Evolutionary conservation across 1,140 invertebrate species (phyloP), one percentile per base, ranked within the genome.

Genomic region (Nasonia vitripennis): DNA sequence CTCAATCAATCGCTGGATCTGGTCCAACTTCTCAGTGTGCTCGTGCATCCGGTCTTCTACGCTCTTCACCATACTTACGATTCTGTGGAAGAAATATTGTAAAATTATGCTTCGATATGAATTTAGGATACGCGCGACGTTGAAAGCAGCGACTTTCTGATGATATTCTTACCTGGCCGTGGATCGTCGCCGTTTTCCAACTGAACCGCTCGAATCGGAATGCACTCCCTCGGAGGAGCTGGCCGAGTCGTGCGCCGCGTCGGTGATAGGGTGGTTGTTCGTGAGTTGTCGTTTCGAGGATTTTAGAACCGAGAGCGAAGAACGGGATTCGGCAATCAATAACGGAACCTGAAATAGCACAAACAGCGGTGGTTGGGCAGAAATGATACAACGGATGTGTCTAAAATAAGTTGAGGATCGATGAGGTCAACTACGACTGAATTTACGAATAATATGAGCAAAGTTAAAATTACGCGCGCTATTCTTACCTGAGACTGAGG

Each of bases 141-240:
- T 55, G 12, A 55, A 14, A 55, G 48, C 14, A 17, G 11, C 27
- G 31, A 77, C 48, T 45, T 51, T 78, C 0, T 78, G 31, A 51
- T 51, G 51, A 41, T 87, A 55, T 79, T 68, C 48, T 88, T 87
- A 93, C 92, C 91, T 91, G 73, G 90, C 87, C 0, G 88, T 81
- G 55, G 91, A 90, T 84, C 91, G 90, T 89, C 91, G 91, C 84
- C 92, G 88, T 89, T 93, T 93, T 12, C 91, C 91, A 77, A 93
- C 86, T 23, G 93, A 94, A 83, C 93, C 92, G 91, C 93, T 94
- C 85, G 93, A 94, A 90, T 94, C 93, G 12, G 93, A 93, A 75
- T 93, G 93, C 75, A 90, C 89, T 31, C 92, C 93, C 6, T 92
- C 93, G n/a, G 94, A 94, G 6, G 94, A 94, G 89, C 93, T 94